These are phyloP conservation scores for Brachionus calyciflorus DNA, from an alignment of 1,140 invertebrate genomes.

Conservation along the genomic window DNA sequence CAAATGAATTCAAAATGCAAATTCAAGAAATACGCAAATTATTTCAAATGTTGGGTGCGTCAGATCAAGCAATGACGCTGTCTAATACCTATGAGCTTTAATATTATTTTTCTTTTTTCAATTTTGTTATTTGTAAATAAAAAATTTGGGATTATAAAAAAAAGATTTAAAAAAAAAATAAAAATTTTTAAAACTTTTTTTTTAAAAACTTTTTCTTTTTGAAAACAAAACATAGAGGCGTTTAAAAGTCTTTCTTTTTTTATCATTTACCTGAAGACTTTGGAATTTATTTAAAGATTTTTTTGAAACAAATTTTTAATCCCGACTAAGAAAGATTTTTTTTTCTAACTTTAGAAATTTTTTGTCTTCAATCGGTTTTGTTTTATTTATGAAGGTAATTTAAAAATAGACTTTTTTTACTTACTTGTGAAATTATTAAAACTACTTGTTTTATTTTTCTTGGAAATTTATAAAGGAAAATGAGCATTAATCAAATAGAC, in stretches of 20 bases:
- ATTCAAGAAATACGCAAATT: constrained; percentile 57
- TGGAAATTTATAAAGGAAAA: background rate
- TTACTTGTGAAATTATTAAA: background rate
- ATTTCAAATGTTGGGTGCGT: constrained; percentile 56
- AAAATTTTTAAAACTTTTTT: too few relatives aligned
- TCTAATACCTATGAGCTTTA: constrained; percentile 55
- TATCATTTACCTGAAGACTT: background rate
- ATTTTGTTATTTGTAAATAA: background rate
- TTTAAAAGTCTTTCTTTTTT: background rate
- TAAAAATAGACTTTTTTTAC: too few relatives aligned
- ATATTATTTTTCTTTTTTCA: constrained; percentile 19
- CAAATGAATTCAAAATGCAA: constrained; percentile 53
- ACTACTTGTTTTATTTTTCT: too few relatives aligned
- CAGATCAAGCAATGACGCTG: constrained; percentile 55
- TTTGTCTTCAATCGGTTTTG: constrained; percentile 11
- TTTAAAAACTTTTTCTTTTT: too few relatives aligned
- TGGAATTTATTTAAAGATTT: constrained; percentile 35
- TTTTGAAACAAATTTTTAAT: constrained; percentile 5
- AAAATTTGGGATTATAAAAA: background rate
- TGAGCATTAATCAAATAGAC: constrained; percentile 45
- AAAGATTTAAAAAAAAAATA: background rate
- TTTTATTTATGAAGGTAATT: background rate
- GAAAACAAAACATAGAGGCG: background rate
- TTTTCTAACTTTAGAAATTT: constrained; percentile 24
- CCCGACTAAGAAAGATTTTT: too few relatives aligned